Percentiles rank a stretch among this genome's conserved stretches.
These are phyloP conservation scores for Nerophis lumbriciformis DNA, from an alignment of 2,113 vertebrate species.

Conservation along the genomic window DNA sequence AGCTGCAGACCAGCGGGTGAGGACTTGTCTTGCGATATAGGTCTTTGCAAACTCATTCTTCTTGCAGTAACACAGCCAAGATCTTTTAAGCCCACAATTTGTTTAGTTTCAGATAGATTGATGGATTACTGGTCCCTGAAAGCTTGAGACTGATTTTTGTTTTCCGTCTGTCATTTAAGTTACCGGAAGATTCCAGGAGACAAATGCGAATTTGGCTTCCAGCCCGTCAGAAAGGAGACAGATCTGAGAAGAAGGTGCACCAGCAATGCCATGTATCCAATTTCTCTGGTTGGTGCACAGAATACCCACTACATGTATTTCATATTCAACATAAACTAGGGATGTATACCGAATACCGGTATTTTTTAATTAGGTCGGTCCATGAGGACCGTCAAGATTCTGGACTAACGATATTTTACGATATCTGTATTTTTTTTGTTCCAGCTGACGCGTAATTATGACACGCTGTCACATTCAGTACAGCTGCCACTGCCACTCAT, in stretches of 20 bases:
- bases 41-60: background rate
- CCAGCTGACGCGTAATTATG: too few relatives aligned
- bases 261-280: conserved; percentile 67
- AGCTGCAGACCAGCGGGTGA: conserved; percentile 84
- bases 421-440: too few relatives aligned
- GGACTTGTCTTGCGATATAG: background rate
- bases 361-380: too few relatives aligned
- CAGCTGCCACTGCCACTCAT: too few relatives aligned
- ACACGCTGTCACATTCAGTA: too few relatives aligned
- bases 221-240: conserved; percentile 74
- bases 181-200: conserved; percentile 94
- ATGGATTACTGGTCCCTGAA: background rate
- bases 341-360: too few relatives aligned
- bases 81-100: background rate
- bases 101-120: background rate
- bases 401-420: too few relatives aligned
- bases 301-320: background rate
- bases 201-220: conserved; percentile 79
- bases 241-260: conserved; percentile 83
- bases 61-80: background rate
- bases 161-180: conserved; percentile 56
- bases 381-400: too few relatives aligned
- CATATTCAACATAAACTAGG: too few relatives aligned
- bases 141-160: background rate
- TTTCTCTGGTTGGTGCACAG: conserved; percentile 57